Base-by-base conservation (phyloP, 2,888 invertebrate genomes). In the Brenthis hecate region DNA sequence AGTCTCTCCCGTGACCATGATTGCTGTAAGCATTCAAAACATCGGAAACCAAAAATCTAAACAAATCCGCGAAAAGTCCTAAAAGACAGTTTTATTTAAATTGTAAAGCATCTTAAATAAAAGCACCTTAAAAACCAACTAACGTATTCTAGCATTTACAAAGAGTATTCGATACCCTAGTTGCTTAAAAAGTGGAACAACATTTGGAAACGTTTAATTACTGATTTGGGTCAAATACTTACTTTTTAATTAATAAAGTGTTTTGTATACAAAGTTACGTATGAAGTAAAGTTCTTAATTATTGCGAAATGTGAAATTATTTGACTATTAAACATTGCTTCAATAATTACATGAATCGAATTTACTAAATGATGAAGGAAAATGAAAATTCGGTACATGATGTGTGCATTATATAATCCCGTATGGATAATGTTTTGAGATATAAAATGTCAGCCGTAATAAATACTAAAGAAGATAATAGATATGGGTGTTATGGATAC, bases 201-300 rank as follows among this genome's bases (percentile, higher is more conserved):
- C 51, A 61, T 61, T 61, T 36, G 53, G 16, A 62, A 53, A 62
- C 62, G 53, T 53, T 62, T 62, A 62, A 62, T 62, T 62, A 62
- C 51, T 6, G 53, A 53, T 62, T 62, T 62, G 32, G 62, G 62
- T 62, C 62, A 62, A 36, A 51, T 53, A 51, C 51, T 28, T 19
- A 19, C 19, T 32, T 62, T 62, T 62, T 36, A 51, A 62, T 62
- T 53, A 62, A 53, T 62, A 62, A 62, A 62, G 43, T 53, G 19
- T 13, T 53, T 53, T 62, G 61, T 53, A 51, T 62, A 16, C 61
- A 62, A 53, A 62, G 62, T 50, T 61, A 50, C 51, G 61, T 53
- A 51, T 47, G 48, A 43, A 16, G 53, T 19, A 53, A 32, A 43
- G 62, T 62, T 62, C 36, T 62, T 53, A 62, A 62, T 62, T 62